Evolutionary conservation across 1,140 invertebrate genomes (phyloP).

Genomic region (Drosophila cardini): DNA sequence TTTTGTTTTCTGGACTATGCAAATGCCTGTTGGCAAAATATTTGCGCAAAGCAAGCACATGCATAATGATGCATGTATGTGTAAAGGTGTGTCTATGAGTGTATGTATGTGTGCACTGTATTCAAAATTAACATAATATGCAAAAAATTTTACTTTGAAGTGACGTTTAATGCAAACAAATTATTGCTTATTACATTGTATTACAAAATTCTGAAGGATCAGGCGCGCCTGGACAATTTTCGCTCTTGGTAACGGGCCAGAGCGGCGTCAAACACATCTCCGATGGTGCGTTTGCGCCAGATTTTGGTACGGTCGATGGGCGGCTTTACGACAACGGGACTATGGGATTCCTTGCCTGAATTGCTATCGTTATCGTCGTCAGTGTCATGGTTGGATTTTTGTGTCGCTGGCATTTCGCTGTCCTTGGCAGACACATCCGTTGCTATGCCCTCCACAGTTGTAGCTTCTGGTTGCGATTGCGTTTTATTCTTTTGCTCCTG

Average conservation of each 20-base stretch:
- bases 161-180: conserved; percentile 24
- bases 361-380: not conserved
- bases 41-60: conserved; percentile 50
- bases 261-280: conserved; percentile 92
- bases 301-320: conserved; percentile 87
- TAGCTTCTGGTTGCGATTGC: not conserved
- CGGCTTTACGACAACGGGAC: conserved; percentile 30
- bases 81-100: too few species aligned
- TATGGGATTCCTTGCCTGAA: conserved; percentile 2
- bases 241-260: conserved; percentile 91
- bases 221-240: conserved; percentile 86
- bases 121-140: conserved; percentile 65
- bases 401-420: conserved; percentile 15
- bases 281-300: conserved; percentile 94
- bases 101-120: conserved; percentile 22
- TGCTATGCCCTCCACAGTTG: conserved; percentile 21
- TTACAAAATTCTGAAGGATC: conserved; percentile 7
- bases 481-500: not conserved
- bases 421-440: conserved; percentile 17
- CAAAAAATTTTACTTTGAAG: conserved; percentile 21
- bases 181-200: not conserved
- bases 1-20: conserved; percentile 40
- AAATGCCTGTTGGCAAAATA: conserved; percentile 61
- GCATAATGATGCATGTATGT: conserved; percentile 18
- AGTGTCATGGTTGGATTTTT: not conserved